These are phyloP conservation scores for Temnothorax unifasciatus DNA, from an alignment of 2,888 invertebrate genomes.

Conservation along the genomic window DNA sequence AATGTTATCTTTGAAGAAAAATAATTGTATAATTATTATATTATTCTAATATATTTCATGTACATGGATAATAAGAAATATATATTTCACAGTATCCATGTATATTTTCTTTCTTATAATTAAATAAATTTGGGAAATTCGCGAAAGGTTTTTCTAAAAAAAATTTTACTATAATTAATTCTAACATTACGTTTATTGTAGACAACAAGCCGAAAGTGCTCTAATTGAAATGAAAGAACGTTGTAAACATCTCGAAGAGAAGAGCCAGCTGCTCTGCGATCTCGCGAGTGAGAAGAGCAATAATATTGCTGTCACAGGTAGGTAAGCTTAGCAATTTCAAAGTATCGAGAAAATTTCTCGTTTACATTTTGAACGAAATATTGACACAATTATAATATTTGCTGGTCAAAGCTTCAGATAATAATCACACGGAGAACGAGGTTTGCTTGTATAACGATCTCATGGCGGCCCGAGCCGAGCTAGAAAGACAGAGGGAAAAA, in stretches of 20 bases:
- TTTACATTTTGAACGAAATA: neutral
- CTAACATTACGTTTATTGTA: slow-evolving; percentile 45
- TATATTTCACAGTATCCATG: neutral
- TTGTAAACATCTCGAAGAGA: slow-evolving; percentile 72
- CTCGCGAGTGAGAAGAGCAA: slow-evolving; percentile 66
- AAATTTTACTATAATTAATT: neutral
- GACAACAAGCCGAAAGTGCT: slow-evolving; percentile 66
- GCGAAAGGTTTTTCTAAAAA: neutral
- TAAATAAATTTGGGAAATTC: neutral
- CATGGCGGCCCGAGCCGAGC: slow-evolving; percentile 84
- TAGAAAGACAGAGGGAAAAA: slow-evolving; percentile 86
- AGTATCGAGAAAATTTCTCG: slow-evolving; percentile 22
- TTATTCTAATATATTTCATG: neutral
- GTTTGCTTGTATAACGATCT: slow-evolving; percentile 87
- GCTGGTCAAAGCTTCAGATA: slow-evolving; percentile 59
- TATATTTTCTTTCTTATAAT: neutral
- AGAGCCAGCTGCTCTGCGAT: slow-evolving; percentile 74
- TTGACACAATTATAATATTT: neutral
- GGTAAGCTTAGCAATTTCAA: slow-evolving; percentile 32
- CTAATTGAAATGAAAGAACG: slow-evolving; percentile 68
- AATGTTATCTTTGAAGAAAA: neutral
- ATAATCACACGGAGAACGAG: slow-evolving; percentile 85
- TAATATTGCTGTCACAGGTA: slow-evolving; percentile 60
- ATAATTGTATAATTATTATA: slow-evolving; percentile 15
- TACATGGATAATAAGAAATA: neutral